Base-by-base conservation (phyloP, 2,113 vertebrate genomes). In the Actinemys pallida region DNA sequence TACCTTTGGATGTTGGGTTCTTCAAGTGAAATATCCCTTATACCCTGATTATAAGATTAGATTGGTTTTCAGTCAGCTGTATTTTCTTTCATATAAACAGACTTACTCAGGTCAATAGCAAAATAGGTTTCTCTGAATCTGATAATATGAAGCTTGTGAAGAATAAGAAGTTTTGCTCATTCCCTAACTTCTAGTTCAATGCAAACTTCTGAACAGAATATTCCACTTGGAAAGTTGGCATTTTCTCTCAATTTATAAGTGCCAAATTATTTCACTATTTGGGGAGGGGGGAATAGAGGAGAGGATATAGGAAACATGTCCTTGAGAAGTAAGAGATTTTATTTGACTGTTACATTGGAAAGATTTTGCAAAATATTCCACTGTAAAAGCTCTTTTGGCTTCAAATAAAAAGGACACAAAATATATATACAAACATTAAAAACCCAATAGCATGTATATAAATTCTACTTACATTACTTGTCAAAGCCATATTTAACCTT, bases 401-500 rank as follows among this genome's bases (percentile, higher is more conserved):
- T 14, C 22, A 89, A 19, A 83, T 90, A 87, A 75, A 92, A 45
- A 3, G 9, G 31, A 65, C 5, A 78, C 62, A 84, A 83, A 81
- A 75, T 0, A 83, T 88, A 95, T 88, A 11, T 5, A 94, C 81
- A 84, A 47, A 78, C 20, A 20, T 85, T 92, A n/a, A 94, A 88
- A 93, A 81, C 42, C 7, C 31, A 91, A 31, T 16, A 42, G 45
- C 31, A 3, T 75, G 47, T 91, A 65, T 50, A 69, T 83, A 72
- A 92, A 90, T 81, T 93, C 90, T 52, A 81, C 5, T 54, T 24
- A 6, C 72, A 9, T 78, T 85, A 19, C 50, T 85, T 91, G 47
- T 57, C 54, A 90, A 57, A 94, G 90, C 4, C 47, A 92, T 85
- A 72, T 65, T 90, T 90, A 65, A 93, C 81, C 91, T 93, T 54